Evolutionary conservation across 2,113 vertebrate species (phyloP), one percentile per base, ranked within the genome.

Genomic region (Catharus minimus): DNA sequence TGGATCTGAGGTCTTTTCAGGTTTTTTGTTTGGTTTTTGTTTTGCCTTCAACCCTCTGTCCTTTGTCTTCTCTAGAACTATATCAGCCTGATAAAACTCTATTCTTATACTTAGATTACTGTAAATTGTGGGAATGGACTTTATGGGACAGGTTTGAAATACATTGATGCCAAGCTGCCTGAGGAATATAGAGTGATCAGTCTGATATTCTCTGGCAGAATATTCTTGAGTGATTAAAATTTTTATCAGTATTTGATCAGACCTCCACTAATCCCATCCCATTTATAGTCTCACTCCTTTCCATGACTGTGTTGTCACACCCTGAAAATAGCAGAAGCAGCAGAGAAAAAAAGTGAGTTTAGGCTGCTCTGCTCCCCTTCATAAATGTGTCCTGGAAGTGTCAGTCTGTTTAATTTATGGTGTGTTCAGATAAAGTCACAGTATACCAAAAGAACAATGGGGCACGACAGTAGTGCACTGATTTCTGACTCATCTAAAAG

Each of bases 401-500:
- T 89, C 85, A 69, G 27, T 77, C 52, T 89, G 55, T 80, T 91
- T 91, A 73, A 39, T 86, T 91, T 88, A 80, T 88, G 65, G 22
- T 65, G 26, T 64, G 21, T 49, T 71, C 65, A 86, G 65, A 86
- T 72, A 88, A 91, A 94, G 76, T 55, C 76, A 74, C 8, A 13
- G 49, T 39, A 44, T 78, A 38, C 21, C 50, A 30, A 81, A 78
- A 86, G 76, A 91, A 92, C 88, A 94, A 88, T 53, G 87, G 88
- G 65, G 47, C 65, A 88, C 72, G 68, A 71, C 44, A 91, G 53
- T 4, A 1, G 32, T 86, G 68, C 61, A 44, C 76, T 82, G 60
- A 64, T 88, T 94, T 73, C 82, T 95, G 90, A 61, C 69, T 94
- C 80, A 56, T 90, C 44, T 86, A 60, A 67, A 91, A 67, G 44